A percentile compares a stretch with the other conserved stretches of the same genome.
phyloP scores from a whole-genome alignment of 2,113 vertebrate genomes.

The Tychaedon coryphoeus region DNA sequence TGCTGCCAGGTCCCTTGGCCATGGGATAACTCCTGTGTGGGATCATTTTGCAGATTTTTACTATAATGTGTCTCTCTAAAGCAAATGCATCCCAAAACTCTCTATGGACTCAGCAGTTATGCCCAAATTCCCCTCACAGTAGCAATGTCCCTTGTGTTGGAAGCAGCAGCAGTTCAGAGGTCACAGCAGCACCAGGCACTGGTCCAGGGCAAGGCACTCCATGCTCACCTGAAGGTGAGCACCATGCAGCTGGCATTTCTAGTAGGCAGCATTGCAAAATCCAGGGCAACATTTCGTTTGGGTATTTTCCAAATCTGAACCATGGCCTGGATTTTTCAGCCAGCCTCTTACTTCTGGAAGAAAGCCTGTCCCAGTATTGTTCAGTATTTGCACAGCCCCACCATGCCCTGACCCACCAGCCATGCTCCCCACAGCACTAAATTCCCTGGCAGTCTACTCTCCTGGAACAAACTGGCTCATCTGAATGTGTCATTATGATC shows the following conservation, averaged over 20 bases:
- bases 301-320: not conserved
- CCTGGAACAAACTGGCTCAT: not conserved
- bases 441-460: not conserved
- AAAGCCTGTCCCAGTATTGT: not conserved
- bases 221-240: not conserved
- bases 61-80: fast-evolving
- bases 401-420: not conserved
- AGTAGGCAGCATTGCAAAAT: not conserved
- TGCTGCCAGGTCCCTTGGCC: not conserved
- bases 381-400: not conserved
- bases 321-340: not conserved
- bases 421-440: not conserved
- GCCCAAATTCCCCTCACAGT: not conserved
- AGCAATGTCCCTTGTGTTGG: not conserved
- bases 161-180: not conserved
- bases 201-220: not conserved
- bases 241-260: not conserved
- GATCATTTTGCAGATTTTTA: not conserved
- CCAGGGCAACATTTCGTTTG: not conserved
- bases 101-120: not conserved
- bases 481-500: not conserved
- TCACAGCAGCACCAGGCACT: not conserved
- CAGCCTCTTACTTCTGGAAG: not conserved
- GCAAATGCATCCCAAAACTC: not conserved
- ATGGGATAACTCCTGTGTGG: not conserved